Conservation (phyloP, 2,888 invertebrate genomes). For the Pycnomerus fuliginosus region DNA sequence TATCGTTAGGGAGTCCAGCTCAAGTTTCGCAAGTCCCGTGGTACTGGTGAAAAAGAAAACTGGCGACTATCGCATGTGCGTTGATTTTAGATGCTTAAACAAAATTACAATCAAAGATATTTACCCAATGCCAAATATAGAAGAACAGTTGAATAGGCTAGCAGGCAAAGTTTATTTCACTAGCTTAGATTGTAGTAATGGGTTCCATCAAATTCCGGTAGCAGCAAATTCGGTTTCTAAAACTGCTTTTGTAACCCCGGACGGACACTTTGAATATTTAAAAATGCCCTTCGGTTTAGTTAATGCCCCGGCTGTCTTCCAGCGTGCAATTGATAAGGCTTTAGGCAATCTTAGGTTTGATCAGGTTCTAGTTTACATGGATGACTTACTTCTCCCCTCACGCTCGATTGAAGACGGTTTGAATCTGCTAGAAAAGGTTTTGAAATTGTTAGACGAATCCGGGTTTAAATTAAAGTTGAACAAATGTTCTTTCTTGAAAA, state of each 20-base stretch:
- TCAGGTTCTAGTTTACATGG: slow-evolving; percentile 2
- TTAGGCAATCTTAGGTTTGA: background rate
- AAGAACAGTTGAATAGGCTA: slow-evolving; percentile 33
- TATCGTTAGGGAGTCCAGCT: slow-evolving; percentile 23
- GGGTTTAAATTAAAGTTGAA: slow-evolving; percentile 18
- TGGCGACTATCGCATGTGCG: slow-evolving; percentile 29
- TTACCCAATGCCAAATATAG: slow-evolving; percentile 36
- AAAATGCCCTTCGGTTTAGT: slow-evolving; percentile 1
- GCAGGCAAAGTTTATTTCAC: slow-evolving; percentile 33
- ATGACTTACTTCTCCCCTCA: slow-evolving; percentile 1
- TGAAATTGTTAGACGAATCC: background rate
- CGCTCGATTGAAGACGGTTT: background rate
- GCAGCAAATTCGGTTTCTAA: slow-evolving; percentile 29
- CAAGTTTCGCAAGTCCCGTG: slow-evolving; percentile 1
- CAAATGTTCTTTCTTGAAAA: slow-evolving; percentile 26
- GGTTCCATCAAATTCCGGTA: slow-evolving; percentile 40
- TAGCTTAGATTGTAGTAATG: slow-evolving; percentile 35
- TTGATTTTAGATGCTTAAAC: slow-evolving; percentile 40
- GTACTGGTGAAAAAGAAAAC: slow-evolving; percentile 32
- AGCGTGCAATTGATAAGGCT: background rate
- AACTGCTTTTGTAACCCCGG: slow-evolving; percentile 35
- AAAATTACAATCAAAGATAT: slow-evolving; percentile 34
- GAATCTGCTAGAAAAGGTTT: background rate
- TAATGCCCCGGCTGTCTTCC: slow-evolving; percentile 3
- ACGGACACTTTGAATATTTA: slow-evolving; percentile 16